A percentile compares a stretch with the other conserved stretches of the same genome.
Evolutionary conservation across 2,797 vertebrate genomes (phyloP).

Genomic region (Melanotaenia boesemani): DNA sequence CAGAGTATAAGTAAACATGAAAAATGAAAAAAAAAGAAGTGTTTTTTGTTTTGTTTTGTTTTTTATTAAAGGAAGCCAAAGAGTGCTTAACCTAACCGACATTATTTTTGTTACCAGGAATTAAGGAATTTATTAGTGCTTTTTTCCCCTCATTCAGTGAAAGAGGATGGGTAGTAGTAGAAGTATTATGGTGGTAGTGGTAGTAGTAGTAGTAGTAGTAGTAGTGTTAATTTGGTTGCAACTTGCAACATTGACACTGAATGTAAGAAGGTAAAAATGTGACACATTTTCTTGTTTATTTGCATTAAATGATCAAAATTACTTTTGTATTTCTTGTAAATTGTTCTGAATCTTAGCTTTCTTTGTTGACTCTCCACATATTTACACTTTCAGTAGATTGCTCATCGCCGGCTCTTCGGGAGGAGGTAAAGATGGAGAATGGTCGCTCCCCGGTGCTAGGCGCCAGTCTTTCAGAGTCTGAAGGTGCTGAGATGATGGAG

Average conservation of each 20-base stretch:
- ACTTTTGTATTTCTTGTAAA: background rate
- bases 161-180: too few species aligned
- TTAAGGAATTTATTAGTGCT: too few species aligned
- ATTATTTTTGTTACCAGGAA: too few species aligned
- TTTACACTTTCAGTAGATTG: slow-evolving; percentile 78
- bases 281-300: background rate
- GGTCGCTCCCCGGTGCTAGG: slow-evolving; percentile 85
- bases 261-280: background rate
- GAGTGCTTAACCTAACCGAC: too few species aligned
- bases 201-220: too few species aligned
- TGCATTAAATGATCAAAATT: background rate
- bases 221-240: background rate
- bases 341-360: background rate
- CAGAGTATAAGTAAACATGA: too few species aligned
- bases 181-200: too few species aligned
- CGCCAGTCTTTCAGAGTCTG: slow-evolving; percentile 84
- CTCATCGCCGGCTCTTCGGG: slow-evolving; percentile 81
- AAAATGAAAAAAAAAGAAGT: too few species aligned
- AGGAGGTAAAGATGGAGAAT: slow-evolving; percentile 91
- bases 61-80: too few species aligned
- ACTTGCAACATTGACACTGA: background rate
- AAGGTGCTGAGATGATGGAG: slow-evolving; percentile 90
- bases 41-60: too few species aligned
- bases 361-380: background rate
- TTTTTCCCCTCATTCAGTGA: too few species aligned